These are phyloP conservation scores for Patella caerulea DNA, from an alignment of 2,888 invertebrate species.

Conservation along the genomic window DNA sequence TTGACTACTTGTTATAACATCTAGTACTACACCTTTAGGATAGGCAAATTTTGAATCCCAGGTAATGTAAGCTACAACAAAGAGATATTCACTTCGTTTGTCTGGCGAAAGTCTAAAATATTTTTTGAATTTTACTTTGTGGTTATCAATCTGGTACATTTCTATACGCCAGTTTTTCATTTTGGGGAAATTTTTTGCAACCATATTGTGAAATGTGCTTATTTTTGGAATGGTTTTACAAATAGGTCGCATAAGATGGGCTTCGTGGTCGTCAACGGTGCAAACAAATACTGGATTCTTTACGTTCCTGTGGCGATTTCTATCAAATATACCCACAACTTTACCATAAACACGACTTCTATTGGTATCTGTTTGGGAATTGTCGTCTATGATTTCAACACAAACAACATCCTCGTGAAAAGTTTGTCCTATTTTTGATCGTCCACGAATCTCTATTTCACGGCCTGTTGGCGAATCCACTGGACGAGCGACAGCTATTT, in stretches of 20 bases:
- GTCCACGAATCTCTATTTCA: constrained; percentile 32
- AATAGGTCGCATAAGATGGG: constrained; percentile 45
- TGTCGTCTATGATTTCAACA: constrained; percentile 30
- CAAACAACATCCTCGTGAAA: constrained; percentile 34
- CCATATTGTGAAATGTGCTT: constrained; percentile 1
- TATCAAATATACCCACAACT: constrained; percentile 39
- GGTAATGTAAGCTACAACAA: constrained; percentile 44
- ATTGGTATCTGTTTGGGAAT: neutral
- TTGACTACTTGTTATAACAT: constrained; percentile 34
- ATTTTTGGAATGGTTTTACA: constrained; percentile 56
- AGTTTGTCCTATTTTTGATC: constrained; percentile 37
- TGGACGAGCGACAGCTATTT: constrained; percentile 21
- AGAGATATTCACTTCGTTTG: constrained; percentile 41
- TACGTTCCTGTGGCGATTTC: constrained; percentile 6
- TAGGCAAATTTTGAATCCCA: constrained; percentile 44
- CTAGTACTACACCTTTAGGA: constrained; percentile 47
- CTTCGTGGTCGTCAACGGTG: constrained; percentile 40
- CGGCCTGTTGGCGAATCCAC: neutral
- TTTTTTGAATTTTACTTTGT: constrained; percentile 23
- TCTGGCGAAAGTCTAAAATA: constrained; percentile 37
- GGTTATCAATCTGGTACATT: constrained; percentile 32
- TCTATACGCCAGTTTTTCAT: constrained; percentile 37
- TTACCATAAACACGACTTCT: constrained; percentile 33
- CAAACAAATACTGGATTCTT: constrained; percentile 38
- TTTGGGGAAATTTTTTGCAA: constrained; percentile 11